These are phyloP conservation scores for Andricus quercusramuli DNA, from an alignment of 2,888 invertebrate genomes.

Conservation along the genomic window DNA sequence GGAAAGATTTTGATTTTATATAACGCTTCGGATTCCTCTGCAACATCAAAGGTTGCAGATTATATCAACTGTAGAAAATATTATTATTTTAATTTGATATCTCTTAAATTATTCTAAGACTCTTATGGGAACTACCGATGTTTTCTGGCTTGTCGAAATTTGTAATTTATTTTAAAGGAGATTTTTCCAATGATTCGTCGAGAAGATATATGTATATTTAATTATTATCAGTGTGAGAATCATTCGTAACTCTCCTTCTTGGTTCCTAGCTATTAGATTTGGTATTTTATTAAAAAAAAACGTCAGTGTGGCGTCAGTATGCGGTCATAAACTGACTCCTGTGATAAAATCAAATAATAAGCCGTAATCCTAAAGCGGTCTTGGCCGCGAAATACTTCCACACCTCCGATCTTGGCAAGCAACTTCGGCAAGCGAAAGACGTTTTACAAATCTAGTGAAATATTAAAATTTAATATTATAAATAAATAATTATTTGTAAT, in stretches of 20 bases:
- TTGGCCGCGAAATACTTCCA: constrained; percentile 57
- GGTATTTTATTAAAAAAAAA: constrained; percentile 57
- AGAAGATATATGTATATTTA: not conserved
- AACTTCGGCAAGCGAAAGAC: constrained; percentile 57
- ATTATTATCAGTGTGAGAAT: constrained; percentile 34
- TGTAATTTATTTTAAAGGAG: not conserved
- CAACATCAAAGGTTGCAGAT: constrained; percentile 14
- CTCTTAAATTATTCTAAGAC: constrained; percentile 13
- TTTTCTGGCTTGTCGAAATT: not conserved
- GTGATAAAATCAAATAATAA: constrained; percentile 74
- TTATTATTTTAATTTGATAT: constrained; percentile 5
- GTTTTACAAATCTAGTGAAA: constrained; percentile 76
- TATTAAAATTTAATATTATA: constrained; percentile 69
- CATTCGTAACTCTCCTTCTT: constrained; percentile 59
- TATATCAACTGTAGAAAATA: not conserved
- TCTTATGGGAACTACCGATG: not conserved
- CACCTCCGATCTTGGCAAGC: constrained; percentile 41
- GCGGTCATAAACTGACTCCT: constrained; percentile 70
- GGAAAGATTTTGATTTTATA: constrained; percentile 18
- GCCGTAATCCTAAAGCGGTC: constrained; percentile 61
- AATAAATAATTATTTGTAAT: constrained; percentile 62
- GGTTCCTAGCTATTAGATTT: constrained; percentile 58
- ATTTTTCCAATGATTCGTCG: constrained; percentile 2
- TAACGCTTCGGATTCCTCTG: constrained; percentile 2
- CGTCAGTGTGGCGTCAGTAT: constrained; percentile 63